Conservation (phyloP, 2,797 vertebrate species). For the Amniataba percoides region DNA sequence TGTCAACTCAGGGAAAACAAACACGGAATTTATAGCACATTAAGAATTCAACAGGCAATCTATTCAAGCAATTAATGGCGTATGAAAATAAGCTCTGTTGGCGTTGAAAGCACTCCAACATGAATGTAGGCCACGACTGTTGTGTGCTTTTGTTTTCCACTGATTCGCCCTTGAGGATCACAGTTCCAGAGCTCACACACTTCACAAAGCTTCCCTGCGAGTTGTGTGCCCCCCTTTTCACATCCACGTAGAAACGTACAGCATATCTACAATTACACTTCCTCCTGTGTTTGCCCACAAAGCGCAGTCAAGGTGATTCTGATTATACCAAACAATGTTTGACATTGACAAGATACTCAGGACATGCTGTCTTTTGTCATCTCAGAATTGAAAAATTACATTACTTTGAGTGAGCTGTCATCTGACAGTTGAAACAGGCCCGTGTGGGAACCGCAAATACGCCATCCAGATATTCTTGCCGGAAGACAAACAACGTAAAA, state of each 20-base stretch:
- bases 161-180: constrained; percentile 84
- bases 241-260: constrained; percentile 62
- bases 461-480: constrained; percentile 18
- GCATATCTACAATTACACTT: constrained; percentile 72
- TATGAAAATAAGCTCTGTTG: constrained; percentile 87
- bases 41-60: constrained; percentile 89
- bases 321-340: constrained; percentile 75
- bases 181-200: constrained; percentile 74
- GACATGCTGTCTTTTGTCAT: constrained; percentile 60
- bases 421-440: constrained; percentile 39
- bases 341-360: constrained; percentile 70
- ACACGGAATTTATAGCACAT: constrained; percentile 87
- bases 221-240: constrained; percentile 63
- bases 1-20: constrained; percentile 85
- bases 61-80: constrained; percentile 88
- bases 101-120: constrained; percentile 82
- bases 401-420: constrained; percentile 60
- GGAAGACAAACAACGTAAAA: constrained; percentile 36
- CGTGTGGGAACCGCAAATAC: constrained; percentile 12
- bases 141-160: constrained; percentile 82
- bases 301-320: constrained; percentile 72
- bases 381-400: constrained; percentile 47
- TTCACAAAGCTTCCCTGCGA: constrained; percentile 76
- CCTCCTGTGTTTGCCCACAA: constrained; percentile 75
- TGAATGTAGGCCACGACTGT: constrained; percentile 84